Conservation (phyloP, 2,797 vertebrate genomes). For the Takifugu ocellatus region DNA sequence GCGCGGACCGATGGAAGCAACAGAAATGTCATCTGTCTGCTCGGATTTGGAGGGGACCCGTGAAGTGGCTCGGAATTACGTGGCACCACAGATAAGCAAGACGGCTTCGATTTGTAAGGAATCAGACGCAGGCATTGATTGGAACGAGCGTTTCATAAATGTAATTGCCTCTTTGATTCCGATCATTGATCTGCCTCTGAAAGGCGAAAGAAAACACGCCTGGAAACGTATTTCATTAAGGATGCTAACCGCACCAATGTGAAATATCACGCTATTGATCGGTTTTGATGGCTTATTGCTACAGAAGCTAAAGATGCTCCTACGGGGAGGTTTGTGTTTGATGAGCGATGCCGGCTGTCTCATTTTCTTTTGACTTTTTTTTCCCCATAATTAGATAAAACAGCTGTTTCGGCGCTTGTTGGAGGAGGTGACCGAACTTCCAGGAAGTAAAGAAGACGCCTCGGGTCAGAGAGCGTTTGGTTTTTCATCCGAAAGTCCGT, state of each 20-base stretch:
- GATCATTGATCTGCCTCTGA: conserved; percentile 63
- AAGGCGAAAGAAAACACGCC: conserved; percentile 14
- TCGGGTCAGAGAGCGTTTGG: too few relatives aligned
- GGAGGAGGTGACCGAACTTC: conserved; percentile 19
- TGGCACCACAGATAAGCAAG: conserved; percentile 62
- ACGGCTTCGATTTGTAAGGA: conserved; percentile 56
- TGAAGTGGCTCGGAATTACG: conserved; percentile 64
- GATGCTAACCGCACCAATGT: conserved; percentile 39
- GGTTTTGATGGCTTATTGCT: conserved; percentile 22
- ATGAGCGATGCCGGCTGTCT: conserved; percentile 1
- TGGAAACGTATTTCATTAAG: conserved; percentile 43
- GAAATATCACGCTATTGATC: conserved; percentile 27
- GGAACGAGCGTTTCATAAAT: conserved; percentile 51
- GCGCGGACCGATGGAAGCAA: conserved; percentile 52
- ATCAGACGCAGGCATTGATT: conserved; percentile 63
- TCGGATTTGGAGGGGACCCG: conserved; percentile 58
- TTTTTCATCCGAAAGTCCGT: too few relatives aligned
- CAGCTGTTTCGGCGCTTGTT: conserved; percentile 46
- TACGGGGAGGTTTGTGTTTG: background rate
- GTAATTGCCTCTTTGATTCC: conserved; percentile 65
- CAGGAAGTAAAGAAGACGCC: conserved; percentile 30
- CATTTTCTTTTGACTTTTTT: conserved; percentile 33
- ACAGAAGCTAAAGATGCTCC: conserved; percentile 2
- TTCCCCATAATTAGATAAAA: conserved; percentile 24
- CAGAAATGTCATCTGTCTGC: conserved; percentile 64